These are phyloP conservation scores for Xiphorhynchus elegans DNA, from an alignment of 2,113 vertebrate genomes.

Conservation along the genomic window DNA sequence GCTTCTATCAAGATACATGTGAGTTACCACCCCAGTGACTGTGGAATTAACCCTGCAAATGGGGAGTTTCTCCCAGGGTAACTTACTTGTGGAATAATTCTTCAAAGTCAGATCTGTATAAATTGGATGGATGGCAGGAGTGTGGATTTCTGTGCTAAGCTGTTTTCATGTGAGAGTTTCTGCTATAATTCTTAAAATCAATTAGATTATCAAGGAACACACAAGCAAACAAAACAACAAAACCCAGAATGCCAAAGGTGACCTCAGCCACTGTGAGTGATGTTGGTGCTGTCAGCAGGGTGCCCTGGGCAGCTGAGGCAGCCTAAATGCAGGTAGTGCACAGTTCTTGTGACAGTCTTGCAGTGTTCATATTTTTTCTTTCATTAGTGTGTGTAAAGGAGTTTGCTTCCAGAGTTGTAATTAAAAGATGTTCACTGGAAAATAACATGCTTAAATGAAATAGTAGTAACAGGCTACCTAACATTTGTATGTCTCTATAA, in stretches of 20 bases:
- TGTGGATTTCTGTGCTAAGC: background rate
- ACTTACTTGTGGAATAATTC: background rate
- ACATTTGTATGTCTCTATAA: background rate
- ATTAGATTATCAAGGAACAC: background rate
- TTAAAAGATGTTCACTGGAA: background rate
- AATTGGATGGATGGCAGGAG: background rate
- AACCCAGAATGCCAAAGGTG: background rate
- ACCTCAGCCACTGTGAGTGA: background rate
- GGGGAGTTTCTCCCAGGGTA: background rate
- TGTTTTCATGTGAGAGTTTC: background rate
- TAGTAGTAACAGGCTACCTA: background rate
- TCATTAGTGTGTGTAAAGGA: background rate
- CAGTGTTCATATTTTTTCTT: background rate
- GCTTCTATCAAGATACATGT: background rate
- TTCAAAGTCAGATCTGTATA: background rate
- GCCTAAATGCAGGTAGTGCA: background rate
- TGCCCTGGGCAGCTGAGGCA: background rate
- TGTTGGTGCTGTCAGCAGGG: background rate
- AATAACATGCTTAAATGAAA: background rate
- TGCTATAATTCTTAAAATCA: background rate
- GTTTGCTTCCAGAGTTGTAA: background rate
- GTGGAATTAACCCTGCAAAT: background rate
- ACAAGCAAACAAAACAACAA: background rate
- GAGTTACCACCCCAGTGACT: background rate
- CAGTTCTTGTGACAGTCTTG: background rate